Evolutionary conservation across 2,113 vertebrate species (phyloP).

Genomic region (Sula dactylatra): DNA sequence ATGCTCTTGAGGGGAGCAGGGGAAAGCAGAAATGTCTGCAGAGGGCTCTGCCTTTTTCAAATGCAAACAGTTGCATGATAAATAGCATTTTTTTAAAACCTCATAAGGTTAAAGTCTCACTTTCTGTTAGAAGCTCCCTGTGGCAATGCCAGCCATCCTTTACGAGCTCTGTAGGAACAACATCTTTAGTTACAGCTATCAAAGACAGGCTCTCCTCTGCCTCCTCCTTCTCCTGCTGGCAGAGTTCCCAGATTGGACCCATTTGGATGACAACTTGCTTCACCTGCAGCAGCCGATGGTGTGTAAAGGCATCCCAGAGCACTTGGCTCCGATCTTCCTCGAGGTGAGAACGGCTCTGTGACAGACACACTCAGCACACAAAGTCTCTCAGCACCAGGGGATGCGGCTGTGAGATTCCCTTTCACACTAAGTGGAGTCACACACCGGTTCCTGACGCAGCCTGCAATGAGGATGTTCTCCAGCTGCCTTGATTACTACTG

Average conservation of each 20-base stretch:
- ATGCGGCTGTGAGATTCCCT: background rate
- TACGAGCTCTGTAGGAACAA: background rate
- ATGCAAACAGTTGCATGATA: background rate
- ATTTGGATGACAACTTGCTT: background rate
- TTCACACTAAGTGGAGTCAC: background rate
- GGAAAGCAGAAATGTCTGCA: background rate
- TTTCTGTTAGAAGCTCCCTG: background rate
- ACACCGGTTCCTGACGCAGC: background rate
- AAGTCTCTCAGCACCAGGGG: background rate
- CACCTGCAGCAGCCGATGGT: background rate
- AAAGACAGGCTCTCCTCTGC: background rate
- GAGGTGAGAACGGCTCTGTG: background rate
- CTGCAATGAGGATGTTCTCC: background rate
- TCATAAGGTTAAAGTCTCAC: background rate
- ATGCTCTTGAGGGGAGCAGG: background rate
- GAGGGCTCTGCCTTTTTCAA: background rate
- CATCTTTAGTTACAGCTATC: background rate
- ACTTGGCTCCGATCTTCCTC: background rate
- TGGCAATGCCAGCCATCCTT: background rate
- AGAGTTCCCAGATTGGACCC: background rate
- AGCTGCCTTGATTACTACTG: background rate
- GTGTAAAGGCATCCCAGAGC: background rate
- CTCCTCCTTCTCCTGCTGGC: background rate
- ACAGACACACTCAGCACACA: background rate
- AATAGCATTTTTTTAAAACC: background rate